A percentile compares a stretch with the other conserved stretches of the same genome.
phyloP scores from a whole-genome alignment of 2,888 invertebrate species.

The Drosophila buzzatii region DNA sequence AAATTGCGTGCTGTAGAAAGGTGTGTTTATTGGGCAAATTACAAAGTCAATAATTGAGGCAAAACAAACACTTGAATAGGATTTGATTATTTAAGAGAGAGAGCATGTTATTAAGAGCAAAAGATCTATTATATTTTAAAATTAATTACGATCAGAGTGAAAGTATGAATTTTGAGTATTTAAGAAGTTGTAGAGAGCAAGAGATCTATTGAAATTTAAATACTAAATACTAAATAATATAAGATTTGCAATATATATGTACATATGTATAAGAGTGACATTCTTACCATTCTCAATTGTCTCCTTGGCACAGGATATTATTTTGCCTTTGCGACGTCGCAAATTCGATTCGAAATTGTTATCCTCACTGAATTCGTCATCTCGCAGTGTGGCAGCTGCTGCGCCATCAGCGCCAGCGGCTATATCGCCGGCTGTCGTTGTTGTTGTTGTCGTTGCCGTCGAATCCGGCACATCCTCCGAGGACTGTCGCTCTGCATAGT shows the following conservation, averaged over 20 bases:
- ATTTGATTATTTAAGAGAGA: constrained; percentile 2
- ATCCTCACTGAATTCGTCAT: constrained; percentile 82
- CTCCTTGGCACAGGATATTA: constrained; percentile 86
- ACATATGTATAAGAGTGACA: background rate
- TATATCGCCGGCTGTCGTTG: constrained; percentile 66
- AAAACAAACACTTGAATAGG: background rate
- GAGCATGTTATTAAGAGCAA: background rate
- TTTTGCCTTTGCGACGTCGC: constrained; percentile 85
- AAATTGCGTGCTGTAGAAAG: constrained; percentile 25
- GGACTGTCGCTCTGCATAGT: constrained; percentile 81
- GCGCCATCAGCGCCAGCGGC: constrained; percentile 37
- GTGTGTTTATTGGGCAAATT: constrained; percentile 7
- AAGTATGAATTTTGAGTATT: background rate
- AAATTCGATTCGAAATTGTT: constrained; percentile 85
- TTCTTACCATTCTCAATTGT: constrained; percentile 85
- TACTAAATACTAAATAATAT: background rate
- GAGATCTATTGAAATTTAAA: too few species aligned
- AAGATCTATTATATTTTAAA: background rate
- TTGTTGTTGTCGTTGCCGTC: constrained; percentile 52
- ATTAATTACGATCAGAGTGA: background rate
- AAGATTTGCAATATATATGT: background rate
- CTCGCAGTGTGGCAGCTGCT: constrained; percentile 58
- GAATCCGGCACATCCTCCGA: constrained; percentile 84
- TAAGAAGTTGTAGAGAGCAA: background rate
- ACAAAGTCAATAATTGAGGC: background rate